Evolutionary conservation across 2,888 invertebrate species (phyloP).

Genomic region (Sphecodes monilicornis): DNA sequence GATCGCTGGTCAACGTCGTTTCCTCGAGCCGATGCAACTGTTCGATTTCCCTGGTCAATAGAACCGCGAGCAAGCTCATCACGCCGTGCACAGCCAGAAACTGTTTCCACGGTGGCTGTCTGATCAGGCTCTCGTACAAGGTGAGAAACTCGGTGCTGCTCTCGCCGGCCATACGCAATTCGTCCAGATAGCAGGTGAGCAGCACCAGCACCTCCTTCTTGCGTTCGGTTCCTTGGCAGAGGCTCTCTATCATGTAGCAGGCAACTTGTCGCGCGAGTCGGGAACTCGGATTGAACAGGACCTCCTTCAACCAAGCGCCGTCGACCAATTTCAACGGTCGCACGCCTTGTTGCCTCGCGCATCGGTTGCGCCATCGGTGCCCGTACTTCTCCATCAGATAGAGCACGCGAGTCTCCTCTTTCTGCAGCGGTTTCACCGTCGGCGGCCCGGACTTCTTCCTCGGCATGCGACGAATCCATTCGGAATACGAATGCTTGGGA

Average conservation of each 20-base stretch:
- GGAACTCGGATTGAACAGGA: slow-evolving; percentile 96
- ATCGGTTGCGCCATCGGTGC: slow-evolving; percentile 87
- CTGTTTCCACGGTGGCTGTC: slow-evolving; percentile 96
- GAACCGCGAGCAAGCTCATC: slow-evolving; percentile 92
- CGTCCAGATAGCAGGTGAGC: slow-evolving; percentile 94
- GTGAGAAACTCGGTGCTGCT: slow-evolving; percentile 96
- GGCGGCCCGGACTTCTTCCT: slow-evolving; percentile 77
- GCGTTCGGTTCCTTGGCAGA: slow-evolving; percentile 89
- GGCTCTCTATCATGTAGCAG: slow-evolving; percentile 94
- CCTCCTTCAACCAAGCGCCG: slow-evolving; percentile 95
- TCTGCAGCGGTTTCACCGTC: slow-evolving; percentile 77
- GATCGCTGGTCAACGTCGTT: slow-evolving; percentile 96
- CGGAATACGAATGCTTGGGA: slow-evolving; percentile 88
- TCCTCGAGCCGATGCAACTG: slow-evolving; percentile 95
- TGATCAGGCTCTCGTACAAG: slow-evolving; percentile 93
- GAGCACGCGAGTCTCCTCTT: slow-evolving; percentile 82
- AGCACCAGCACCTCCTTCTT: slow-evolving; percentile 93
- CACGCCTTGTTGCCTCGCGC: slow-evolving; percentile 85
- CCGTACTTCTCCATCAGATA: slow-evolving; percentile 92
- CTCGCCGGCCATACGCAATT: slow-evolving; percentile 95
- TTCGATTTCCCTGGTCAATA: slow-evolving; percentile 95
- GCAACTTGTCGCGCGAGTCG: slow-evolving; percentile 95
- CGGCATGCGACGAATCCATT: slow-evolving; percentile 90
- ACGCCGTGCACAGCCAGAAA: slow-evolving; percentile 96
- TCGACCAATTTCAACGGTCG: slow-evolving; percentile 88